Conservation (phyloP, 2,113 vertebrate species). For the Rhombomys opimus region DNA sequence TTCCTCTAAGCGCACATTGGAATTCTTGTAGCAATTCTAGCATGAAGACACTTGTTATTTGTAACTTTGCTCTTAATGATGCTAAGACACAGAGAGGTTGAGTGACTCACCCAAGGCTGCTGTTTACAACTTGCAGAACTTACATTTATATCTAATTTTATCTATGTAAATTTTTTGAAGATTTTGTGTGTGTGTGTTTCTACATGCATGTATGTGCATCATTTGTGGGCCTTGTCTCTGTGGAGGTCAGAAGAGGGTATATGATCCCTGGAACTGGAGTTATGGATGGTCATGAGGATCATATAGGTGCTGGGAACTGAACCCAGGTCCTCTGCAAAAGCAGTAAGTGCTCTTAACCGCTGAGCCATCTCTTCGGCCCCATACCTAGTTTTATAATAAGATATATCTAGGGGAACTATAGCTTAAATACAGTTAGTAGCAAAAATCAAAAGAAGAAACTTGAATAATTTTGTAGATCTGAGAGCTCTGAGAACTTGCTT, state of each 20-base stretch:
- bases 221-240: background rate
- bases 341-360: background rate
- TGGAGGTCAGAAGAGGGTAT: background rate
- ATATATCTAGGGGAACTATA: background rate
- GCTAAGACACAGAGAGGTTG: background rate
- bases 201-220: background rate
- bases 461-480: constrained; percentile 24
- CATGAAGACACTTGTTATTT: background rate
- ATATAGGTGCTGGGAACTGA: background rate
- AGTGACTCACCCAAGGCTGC: background rate
- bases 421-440: background rate
- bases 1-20: background rate
- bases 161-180: background rate
- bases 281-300: background rate
- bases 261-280: background rate
- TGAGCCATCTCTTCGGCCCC: background rate
- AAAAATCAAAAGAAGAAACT: constrained; percentile 34
- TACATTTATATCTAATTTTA: background rate
- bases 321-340: background rate
- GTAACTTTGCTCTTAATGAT: constrained; percentile 20
- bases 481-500: background rate
- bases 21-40: background rate
- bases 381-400: constrained; percentile 24
- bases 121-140: background rate
- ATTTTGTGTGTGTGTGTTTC: background rate